A percentile compares a stretch with the other conserved stretches of the same genome.
These are phyloP conservation scores for Sinhomidia bicolor DNA, from an alignment of 2,888 invertebrate genomes.

Conservation along the genomic window DNA sequence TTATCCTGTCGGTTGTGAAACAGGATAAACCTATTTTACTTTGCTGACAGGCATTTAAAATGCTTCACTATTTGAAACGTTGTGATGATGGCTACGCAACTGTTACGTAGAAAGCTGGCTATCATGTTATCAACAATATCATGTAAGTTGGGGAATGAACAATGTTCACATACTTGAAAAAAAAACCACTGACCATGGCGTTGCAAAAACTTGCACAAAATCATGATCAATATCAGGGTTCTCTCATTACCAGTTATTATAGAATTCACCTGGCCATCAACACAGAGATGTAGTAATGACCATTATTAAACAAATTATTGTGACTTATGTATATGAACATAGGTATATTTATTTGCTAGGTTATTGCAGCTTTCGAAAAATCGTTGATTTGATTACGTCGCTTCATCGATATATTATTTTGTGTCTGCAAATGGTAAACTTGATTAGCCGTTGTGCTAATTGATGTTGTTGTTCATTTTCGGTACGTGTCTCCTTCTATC, in stretches of 20 bases:
- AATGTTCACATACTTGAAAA: background rate
- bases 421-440: background rate
- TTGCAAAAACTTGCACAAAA: background rate
- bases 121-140: background rate
- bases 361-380: too few relatives aligned
- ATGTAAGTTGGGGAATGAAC: background rate
- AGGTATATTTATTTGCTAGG: too few relatives aligned
- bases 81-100: too few relatives aligned
- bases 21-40: too few relatives aligned
- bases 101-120: too few relatives aligned
- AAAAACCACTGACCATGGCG: background rate
- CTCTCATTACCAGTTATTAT: background rate
- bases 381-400: too few relatives aligned
- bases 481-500: too few relatives aligned
- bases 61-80: background rate
- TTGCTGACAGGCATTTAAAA: background rate
- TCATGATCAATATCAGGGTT: conserved; percentile 12
- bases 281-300: background rate
- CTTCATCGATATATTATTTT: background rate
- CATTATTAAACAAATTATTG: background rate
- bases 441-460: background rate
- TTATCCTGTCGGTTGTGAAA: too few relatives aligned
- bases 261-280: too few relatives aligned
- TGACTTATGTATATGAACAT: too few relatives aligned
- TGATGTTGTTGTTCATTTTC: background rate